Conservation (phyloP, 1,140 invertebrate species). For the Seison nebaliae region DNA sequence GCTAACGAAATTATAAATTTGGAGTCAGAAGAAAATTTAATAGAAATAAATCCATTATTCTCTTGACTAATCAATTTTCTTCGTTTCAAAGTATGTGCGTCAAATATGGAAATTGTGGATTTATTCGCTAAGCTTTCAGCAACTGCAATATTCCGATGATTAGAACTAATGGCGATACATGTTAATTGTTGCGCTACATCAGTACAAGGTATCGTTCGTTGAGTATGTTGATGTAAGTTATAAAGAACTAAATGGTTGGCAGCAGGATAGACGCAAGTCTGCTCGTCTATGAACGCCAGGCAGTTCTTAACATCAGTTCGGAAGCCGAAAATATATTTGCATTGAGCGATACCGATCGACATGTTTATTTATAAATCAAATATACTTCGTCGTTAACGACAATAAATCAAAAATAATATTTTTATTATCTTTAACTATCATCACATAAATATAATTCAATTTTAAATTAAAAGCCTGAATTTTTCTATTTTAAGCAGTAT, state of each 20-base stretch:
- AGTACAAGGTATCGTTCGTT: conserved; percentile 28
- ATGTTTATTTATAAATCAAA: conserved; percentile 15
- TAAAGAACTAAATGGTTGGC: conserved; percentile 30
- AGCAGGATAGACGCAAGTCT: conserved; percentile 26
- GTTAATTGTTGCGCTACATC: conserved; percentile 25
- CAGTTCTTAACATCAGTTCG: conserved; percentile 17
- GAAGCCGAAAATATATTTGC: conserved; percentile 17
- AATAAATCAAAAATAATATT: conserved; percentile 13
- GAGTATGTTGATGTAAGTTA: conserved; percentile 29
- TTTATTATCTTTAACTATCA: too few species aligned
- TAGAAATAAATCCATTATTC: conserved; percentile 36
- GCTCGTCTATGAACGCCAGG: conserved; percentile 27
- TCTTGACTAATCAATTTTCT: conserved; percentile 26
- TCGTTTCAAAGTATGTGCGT: conserved; percentile 27
- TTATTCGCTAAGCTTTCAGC: conserved; percentile 19
- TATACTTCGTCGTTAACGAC: background rate
- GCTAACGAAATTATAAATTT: conserved; percentile 48
- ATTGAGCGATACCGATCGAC: conserved; percentile 15
- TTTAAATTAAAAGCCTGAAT: too few species aligned
- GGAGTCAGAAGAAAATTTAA: conserved; percentile 48
- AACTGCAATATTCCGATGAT: conserved; percentile 26
- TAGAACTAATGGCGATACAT: conserved; percentile 26
- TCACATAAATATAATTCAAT: too few species aligned
- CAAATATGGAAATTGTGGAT: conserved; percentile 28
- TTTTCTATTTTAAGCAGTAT: too few species aligned